Conservation (phyloP, 2,888 invertebrate genomes). For the Diarsia dahlii region DNA sequence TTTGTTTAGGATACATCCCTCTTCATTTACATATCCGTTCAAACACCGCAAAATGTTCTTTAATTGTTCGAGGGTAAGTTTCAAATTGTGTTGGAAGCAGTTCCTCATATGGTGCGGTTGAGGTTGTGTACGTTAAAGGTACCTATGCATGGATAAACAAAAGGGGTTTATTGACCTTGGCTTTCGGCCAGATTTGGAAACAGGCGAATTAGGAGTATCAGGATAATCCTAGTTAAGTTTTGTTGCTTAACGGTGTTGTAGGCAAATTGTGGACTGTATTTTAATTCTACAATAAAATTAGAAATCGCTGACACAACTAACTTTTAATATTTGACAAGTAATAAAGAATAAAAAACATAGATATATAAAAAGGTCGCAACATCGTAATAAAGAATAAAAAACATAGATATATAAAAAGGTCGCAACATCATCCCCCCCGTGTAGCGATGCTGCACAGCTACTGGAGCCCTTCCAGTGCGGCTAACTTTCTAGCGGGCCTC, state of each 20-base stretch:
- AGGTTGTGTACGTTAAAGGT: conserved; percentile 77
- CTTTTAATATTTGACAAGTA: too few relatives aligned
- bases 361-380: too few relatives aligned
- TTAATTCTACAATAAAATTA: too few relatives aligned
- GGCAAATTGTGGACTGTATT: too few relatives aligned
- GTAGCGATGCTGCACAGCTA: too few relatives aligned
- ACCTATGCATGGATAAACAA: conserved; percentile 79
- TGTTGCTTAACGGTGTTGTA: conserved; percentile 53
- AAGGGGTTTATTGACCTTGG: conserved; percentile 88
- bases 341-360: too few relatives aligned
- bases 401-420: too few relatives aligned
- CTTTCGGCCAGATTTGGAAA: conserved; percentile 82
- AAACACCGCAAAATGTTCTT: conserved; percentile 74
- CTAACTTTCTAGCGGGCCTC: too few relatives aligned
- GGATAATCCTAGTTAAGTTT: conserved; percentile 74
- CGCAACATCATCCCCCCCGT: too few relatives aligned
- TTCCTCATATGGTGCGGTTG: conserved; percentile 69
- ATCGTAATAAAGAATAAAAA: too few relatives aligned
- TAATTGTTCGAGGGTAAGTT: conserved; percentile 72
- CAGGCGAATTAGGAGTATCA: conserved; percentile 79
- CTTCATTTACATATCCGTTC: conserved; percentile 80
- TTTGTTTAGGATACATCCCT: conserved; percentile 88
- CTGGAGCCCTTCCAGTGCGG: too few relatives aligned
- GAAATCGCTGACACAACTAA: too few relatives aligned
- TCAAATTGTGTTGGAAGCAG: conserved; percentile 72